phyloP scores from a whole-genome alignment of 1,140 invertebrate genomes.

The Drosophila pseudoananassae region DNA sequence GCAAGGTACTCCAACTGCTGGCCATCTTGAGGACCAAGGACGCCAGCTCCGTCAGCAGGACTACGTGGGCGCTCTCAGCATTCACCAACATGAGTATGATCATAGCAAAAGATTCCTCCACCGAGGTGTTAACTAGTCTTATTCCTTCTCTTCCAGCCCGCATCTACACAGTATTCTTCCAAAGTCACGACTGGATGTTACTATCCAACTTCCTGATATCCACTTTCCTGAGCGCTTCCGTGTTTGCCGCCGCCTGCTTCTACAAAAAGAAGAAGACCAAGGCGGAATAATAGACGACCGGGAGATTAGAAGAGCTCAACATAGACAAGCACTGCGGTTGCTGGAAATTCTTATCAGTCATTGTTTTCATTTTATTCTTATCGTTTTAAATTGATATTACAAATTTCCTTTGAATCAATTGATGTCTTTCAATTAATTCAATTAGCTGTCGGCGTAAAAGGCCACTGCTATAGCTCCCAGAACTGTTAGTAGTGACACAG shows the following conservation, averaged over 20 bases:
- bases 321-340: slow-evolving; percentile 25
- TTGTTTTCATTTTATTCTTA: slow-evolving; percentile 32
- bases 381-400: slow-evolving; percentile 38
- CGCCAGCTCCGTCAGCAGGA: slow-evolving; percentile 87
- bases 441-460: slow-evolving; percentile 69
- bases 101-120: not conserved
- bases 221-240: slow-evolving; percentile 86
- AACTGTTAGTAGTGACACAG: slow-evolving; percentile 39
- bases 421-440: not conserved
- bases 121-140: not conserved
- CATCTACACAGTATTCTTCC: slow-evolving; percentile 88
- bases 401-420: slow-evolving; percentile 34
- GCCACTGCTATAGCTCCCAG: slow-evolving; percentile 63
- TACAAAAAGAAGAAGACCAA: slow-evolving; percentile 83
- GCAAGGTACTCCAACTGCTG: slow-evolving; percentile 88
- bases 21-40: slow-evolving; percentile 88
- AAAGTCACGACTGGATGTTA: slow-evolving; percentile 87
- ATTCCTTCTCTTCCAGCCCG: slow-evolving; percentile 85
- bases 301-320: slow-evolving; percentile 26
- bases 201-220: slow-evolving; percentile 88
- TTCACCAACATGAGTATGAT: slow-evolving; percentile 89
- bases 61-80: slow-evolving; percentile 89
- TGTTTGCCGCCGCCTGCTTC: slow-evolving; percentile 86
- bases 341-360: slow-evolving; percentile 35
- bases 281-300: slow-evolving; percentile 30